Evolutionary conservation across 1,140 invertebrate genomes (phyloP).

Genomic region (Bombus sylvicola): DNA sequence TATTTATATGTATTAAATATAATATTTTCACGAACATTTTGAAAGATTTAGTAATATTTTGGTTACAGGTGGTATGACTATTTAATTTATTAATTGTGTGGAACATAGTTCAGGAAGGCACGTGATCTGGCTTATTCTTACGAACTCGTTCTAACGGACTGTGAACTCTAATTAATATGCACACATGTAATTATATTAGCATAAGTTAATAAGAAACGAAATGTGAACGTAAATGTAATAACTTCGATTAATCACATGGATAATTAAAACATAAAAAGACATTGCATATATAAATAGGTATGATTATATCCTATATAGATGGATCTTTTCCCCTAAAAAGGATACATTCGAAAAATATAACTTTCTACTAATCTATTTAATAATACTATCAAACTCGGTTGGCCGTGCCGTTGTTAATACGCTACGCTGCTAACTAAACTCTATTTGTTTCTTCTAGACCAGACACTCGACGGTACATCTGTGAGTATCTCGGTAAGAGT

Average conservation of each 20-base stretch:
- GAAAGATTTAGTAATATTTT: not conserved
- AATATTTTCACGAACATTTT: not conserved
- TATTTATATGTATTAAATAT: not conserved
- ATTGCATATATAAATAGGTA: not conserved
- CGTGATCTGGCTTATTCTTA: no score
- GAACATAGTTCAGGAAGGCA: no score
- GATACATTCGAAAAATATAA: not conserved
- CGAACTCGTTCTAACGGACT: no score
- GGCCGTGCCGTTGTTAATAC: no score
- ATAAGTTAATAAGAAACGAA: not conserved
- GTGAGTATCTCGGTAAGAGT: no score
- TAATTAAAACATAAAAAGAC: not conserved
- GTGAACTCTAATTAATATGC: no score
- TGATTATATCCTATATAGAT: not conserved
- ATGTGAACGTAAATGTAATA: not conserved
- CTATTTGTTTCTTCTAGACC: no score
- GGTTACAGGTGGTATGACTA: not conserved
- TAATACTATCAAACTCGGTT: no score
- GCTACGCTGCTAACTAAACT: no score
- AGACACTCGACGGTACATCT: no score
- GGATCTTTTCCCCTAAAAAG: not conserved
- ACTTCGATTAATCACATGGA: not conserved
- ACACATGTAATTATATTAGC: no score
- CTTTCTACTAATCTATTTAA: not conserved
- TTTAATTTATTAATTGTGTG: no score